Evolutionary conservation across 2,797 vertebrate genomes (phyloP), one percentile per base, ranked within the genome.

Genomic region (Coregonus suidteri): DNA sequence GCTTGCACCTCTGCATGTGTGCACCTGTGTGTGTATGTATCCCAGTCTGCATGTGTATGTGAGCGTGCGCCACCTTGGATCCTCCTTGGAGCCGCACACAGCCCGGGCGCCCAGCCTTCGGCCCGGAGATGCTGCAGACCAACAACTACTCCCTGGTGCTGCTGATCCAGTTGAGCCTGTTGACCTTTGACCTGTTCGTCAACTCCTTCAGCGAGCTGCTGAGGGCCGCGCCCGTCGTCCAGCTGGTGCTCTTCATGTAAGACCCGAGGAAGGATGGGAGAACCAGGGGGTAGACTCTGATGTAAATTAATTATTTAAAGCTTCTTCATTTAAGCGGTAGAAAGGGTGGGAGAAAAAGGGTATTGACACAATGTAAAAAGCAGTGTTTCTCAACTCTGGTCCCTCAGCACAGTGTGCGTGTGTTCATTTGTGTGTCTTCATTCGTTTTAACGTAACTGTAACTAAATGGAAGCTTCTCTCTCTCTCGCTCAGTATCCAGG

Each of bases 161-260:
- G 11, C 90, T 95, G 75, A 89, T 99, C 81, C 97, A 99, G 90
- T 95, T 97, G 85, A 90, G 95, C 64, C 90, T 98, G 84, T 93
- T 98, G 30, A 92, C 93, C 85, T 97, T 96, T 0, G 97, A 98
- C 89, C 93, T 98, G 35, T 96, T 97, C 0, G 96, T 98, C 83
- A 98, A 98, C 86, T 96, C 97, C 76, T 98, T 97, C 93, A 97
- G 97, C 0, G 97, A 99, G 92, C 93, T 99, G 65, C 93, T 98
- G 71, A 94, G 96, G 66, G 71, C 83, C 0, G 95, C 94, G 0
- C 95, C 96, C 0, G 95, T 97, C 0, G 89, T 96, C 75, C 96
- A 97, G 92, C 93, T 98, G 0, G 94, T 99, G 9, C 95, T 99
- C 14, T 99, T 98, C 90, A 96, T 98, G 97, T 99, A 90, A 95